Evolutionary conservation across 1,140 invertebrate species (phyloP).

Genomic region (Meloidogyne floridensis): DNA sequence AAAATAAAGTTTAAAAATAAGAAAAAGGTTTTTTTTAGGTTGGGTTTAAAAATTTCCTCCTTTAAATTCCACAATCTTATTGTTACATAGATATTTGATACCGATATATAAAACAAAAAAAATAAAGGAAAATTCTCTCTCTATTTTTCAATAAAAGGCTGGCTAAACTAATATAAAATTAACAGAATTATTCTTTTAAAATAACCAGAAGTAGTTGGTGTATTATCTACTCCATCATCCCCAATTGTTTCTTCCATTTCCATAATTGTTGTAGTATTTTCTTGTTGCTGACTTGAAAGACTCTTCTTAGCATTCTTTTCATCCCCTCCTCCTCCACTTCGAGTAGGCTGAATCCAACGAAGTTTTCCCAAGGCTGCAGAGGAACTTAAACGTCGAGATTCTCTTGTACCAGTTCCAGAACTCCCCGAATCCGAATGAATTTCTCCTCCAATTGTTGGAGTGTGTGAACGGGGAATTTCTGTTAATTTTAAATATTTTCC

Average conservation of each 20-base stretch:
- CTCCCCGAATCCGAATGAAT: constrained; percentile 64
- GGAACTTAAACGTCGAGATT: constrained; percentile 53
- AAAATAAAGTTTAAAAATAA: too few relatives aligned
- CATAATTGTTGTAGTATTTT: not conserved
- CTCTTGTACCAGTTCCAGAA: constrained; percentile 16
- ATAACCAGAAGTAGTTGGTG: constrained; percentile 57
- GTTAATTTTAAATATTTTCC: not conserved
- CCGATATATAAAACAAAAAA: too few relatives aligned
- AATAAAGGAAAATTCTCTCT: too few relatives aligned
- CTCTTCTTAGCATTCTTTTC: not conserved
- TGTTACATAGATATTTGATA: too few relatives aligned
- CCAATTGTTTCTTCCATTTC: constrained; percentile 17
- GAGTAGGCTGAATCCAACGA: constrained; percentile 36
- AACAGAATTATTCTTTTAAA: too few relatives aligned
- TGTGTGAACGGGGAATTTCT: constrained; percentile 61
- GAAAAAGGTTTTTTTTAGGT: too few relatives aligned
- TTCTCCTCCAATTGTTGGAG: constrained; percentile 65
- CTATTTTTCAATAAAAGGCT: too few relatives aligned
- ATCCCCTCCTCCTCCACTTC: not conserved
- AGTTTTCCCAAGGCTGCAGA: constrained; percentile 54
- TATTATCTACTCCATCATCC: constrained; percentile 47
- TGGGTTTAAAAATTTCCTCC: constrained; percentile 7
- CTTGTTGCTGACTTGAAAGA: constrained; percentile 16
- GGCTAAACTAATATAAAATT: too few relatives aligned
- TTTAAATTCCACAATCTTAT: too few relatives aligned